Evolutionary conservation across 2,797 vertebrate genomes (phyloP), one percentile per base, ranked within the genome.

Genomic region (Petrocephalus sullivani): DNA sequence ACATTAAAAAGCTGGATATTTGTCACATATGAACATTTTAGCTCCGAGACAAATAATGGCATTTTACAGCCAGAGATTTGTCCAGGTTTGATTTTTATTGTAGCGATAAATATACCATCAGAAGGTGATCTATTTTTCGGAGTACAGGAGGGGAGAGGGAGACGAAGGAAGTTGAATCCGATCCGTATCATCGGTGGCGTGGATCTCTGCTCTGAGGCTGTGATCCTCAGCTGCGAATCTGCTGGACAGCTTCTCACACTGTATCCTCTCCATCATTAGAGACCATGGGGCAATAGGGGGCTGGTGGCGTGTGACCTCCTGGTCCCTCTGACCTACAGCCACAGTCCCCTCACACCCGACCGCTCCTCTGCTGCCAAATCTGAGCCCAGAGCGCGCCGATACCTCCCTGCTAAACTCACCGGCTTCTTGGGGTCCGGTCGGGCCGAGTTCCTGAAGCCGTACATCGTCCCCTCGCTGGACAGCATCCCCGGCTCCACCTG

Each of bases 341-440:
- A n/a, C 46, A 0, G 16, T 9, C 16, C n/a, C 78, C 2, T 83
- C 46, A 3, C 49, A 83, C 75, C 41, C 46, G 75, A 19, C 75
- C 75, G 4, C 33, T 28, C 37, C 57, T 6, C 16, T 58, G 7
- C 6, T 1, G 5, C 85, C 12, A 6, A 21, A 33, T 37, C 9
- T 6, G 46, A 21, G 8, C 16, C 16, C 57, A 46, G 85, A 12
- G 16, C 4, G 1, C 2, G 57, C 4, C 37, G 58, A 2, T 3
- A 19, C 8, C 4, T 6, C 64, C 2, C 33, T 7, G 2, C 7
- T 46, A n/a, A 85, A 94, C 96, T 96, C 90, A 96, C 95, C 95
- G 94, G 93, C 89, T 95, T 95, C 88, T 90, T 94, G 49, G 91
- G 67, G 86, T 95, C 90, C 85, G 89, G 89, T 58, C 60, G 90